Base-by-base conservation (phyloP, 2,888 invertebrate genomes). In the Microchrysa polita region DNA sequence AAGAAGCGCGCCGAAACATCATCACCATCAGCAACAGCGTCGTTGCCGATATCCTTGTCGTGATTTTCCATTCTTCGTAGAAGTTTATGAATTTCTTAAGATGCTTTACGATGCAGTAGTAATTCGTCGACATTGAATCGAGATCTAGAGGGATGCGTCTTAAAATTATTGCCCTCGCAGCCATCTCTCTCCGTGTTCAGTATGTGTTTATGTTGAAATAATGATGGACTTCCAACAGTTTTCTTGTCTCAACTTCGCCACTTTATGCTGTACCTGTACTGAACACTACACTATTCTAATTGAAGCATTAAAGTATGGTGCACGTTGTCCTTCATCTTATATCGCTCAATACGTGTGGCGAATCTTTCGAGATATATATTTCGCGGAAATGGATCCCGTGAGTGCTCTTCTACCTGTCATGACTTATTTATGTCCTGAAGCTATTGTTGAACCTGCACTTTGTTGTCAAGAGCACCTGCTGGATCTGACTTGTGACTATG, bases 391-490 rank as follows among this genome's bases (percentile, higher is more conserved):
- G 69, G 69, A 69, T 69, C 69, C 69, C 69, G 57, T 40, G 69
- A 69, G 69, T 69, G 69, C 69, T 69, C 69, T 69, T 69, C 69
- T 69, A 69, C 55, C 48, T 69, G 69, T 55, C 69, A 69, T 69
- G 69, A 69, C 69, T 69, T 69, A 69, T 69, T 69, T 69, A 69
- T 69, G 69, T 57, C 42, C 55, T 4, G 20, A 34, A 55, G 69
- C 69, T 55, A 69, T 69, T 69, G 69, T 69, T 69, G 55, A 69
- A 55, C 57, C 69, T 69, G 55, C 69, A 57, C 42, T 55, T 22
- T 48, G 53, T 57, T 69, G 55, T 55, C 55, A n/a, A n/a, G 22
- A 61, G 34, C 16, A 48, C 65, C 65, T 44, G 44, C 20, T 34
- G 14, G n/a, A n/a, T n/a, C n/a, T n/a, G n/a, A n/a, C n/a, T n/a